Evolutionary conservation across 2,888 invertebrate genomes (phyloP).

Genomic region (Lasiommata megera): DNA sequence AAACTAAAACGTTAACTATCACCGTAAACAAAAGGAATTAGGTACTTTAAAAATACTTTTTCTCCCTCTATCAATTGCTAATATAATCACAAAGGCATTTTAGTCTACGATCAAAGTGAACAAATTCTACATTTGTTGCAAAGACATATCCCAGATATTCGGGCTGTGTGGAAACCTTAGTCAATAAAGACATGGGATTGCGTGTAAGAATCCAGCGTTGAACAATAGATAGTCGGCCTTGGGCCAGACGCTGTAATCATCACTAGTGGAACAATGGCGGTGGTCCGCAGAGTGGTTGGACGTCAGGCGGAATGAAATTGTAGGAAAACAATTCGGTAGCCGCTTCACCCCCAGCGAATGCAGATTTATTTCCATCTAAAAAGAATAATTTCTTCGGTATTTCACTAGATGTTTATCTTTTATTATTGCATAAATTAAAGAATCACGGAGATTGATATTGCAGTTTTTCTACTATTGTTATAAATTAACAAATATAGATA

Average conservation of each 20-base stretch:
- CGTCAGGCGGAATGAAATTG: conserved; percentile 35
- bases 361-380: conserved; percentile 13
- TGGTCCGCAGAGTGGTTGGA: conserved; percentile 33
- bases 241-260: conserved; percentile 69
- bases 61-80: no score
- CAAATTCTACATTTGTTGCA: no score
- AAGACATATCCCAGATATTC: neutral
- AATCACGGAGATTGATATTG: neutral
- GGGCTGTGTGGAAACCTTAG: neutral
- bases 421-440: conserved; percentile 20
- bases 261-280: conserved; percentile 50
- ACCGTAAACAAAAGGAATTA: no score
- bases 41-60: no score
- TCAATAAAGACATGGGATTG: conserved; percentile 36
- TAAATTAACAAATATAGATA: neutral
- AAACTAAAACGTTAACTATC: no score
- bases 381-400: conserved; percentile 3
- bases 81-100: no score
- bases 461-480: neutral
- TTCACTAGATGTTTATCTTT: conserved; percentile 19
- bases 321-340: conserved; percentile 36
- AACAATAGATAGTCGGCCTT: conserved; percentile 75
- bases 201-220: conserved; percentile 69
- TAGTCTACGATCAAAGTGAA: no score
- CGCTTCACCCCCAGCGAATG: conserved; percentile 21